phyloP scores from a whole-genome alignment of 2,888 invertebrate genomes.

The Protula sp. region DNA sequence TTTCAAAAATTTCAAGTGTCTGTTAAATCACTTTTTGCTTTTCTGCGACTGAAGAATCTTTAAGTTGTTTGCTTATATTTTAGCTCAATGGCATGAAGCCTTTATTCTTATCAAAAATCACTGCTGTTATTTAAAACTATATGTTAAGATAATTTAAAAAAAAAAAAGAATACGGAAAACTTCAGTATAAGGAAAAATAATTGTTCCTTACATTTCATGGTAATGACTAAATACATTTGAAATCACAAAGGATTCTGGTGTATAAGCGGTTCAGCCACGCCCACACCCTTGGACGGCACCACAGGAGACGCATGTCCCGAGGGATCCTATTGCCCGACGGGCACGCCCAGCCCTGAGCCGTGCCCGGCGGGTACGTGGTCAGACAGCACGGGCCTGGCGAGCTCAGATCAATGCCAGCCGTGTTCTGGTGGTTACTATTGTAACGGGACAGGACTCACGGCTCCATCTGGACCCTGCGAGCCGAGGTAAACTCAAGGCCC shows the following conservation, averaged over 20 bases:
- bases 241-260: constrained; percentile 51
- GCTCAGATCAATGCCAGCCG: constrained; percentile 33
- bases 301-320: constrained; percentile 41
- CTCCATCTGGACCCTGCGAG: constrained; percentile 38
- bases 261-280: constrained; percentile 35
- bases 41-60: no score
- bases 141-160: no score
- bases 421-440: constrained; percentile 48
- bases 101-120: no score
- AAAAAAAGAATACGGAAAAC: no score
- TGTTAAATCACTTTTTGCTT: no score
- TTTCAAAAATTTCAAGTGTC: no score
- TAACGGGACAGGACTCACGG: constrained; percentile 34
- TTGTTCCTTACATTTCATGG: no score
- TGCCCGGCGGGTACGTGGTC: constrained; percentile 46
- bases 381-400: constrained; percentile 34
- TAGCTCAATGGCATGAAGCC: no score
- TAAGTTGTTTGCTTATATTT: no score
- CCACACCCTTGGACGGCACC: constrained; percentile 40
- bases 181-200: no score
- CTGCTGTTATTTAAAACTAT: no score
- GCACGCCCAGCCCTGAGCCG: constrained; percentile 33
- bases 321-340: constrained; percentile 39
- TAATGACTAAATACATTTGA: no score
- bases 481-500: constrained; percentile 26